Conservation (phyloP, 1,140 invertebrate genomes). For the Maniola jurtina region DNA sequence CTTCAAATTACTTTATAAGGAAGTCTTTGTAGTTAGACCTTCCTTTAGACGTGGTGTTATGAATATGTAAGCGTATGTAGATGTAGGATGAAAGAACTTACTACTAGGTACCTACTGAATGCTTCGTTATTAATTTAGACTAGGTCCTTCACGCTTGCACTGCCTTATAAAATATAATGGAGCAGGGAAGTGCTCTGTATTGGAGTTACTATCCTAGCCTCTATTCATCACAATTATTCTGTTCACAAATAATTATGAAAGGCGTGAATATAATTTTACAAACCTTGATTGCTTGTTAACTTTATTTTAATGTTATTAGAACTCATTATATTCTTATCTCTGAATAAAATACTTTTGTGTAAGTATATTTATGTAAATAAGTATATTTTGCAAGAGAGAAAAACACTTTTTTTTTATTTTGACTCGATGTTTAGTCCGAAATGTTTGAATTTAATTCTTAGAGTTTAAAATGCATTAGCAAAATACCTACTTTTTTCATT, state of each 20-base stretch:
- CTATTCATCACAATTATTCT: constrained; percentile 18
- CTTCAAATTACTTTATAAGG: neutral
- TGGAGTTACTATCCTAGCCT: neutral
- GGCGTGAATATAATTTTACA: constrained; percentile 19
- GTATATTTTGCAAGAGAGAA: too few species aligned
- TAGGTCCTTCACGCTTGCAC: neutral
- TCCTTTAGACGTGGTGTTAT: neutral
- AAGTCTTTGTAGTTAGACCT: neutral
- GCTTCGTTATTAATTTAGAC: too few species aligned
- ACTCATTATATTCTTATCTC: too few species aligned
- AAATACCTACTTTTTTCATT: neutral
- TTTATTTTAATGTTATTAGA: too few species aligned
- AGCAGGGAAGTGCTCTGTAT: neutral
- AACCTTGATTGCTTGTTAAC: neutral
- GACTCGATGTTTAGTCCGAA: too few species aligned
- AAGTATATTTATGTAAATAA: too few species aligned
- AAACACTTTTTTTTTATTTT: too few species aligned
- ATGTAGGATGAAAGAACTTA: neutral
- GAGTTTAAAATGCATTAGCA: neutral
- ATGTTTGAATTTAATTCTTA: too few species aligned
- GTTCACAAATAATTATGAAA: constrained; percentile 13
- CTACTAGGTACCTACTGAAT: too few species aligned
- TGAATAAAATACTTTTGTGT: too few species aligned
- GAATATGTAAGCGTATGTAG: neutral
- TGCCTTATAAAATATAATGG: neutral